Conservation (phyloP, 2,113 vertebrate species). For the Sebastes schlegelii region DNA sequence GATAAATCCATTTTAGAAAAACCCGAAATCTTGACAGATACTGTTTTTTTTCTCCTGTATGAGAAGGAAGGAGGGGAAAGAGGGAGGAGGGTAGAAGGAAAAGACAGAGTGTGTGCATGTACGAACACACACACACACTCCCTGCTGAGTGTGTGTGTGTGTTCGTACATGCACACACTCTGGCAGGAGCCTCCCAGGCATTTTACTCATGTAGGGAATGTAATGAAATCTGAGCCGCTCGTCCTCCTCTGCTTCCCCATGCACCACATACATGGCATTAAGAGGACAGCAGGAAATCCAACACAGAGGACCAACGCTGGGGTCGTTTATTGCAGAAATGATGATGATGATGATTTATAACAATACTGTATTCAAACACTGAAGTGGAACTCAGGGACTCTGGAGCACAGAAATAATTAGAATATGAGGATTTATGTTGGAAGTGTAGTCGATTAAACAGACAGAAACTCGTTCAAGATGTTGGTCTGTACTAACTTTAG, state of each 20-base stretch:
- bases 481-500: too few species aligned
- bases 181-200: slow-evolving; percentile 56
- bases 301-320: not conserved
- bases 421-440: too few species aligned
- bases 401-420: too few species aligned
- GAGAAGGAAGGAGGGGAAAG: not conserved
- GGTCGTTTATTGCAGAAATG: not conserved
- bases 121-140: not conserved
- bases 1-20: slow-evolving; percentile 63
- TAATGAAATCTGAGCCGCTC: slow-evolving; percentile 70
- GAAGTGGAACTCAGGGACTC: not conserved
- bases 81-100: not conserved
- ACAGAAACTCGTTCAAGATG: too few species aligned
- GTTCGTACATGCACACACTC: not conserved
- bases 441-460: too few species aligned
- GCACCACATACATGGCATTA: slow-evolving; percentile 8
- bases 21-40: slow-evolving; percentile 40
- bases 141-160: not conserved
- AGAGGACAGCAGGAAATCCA: not conserved
- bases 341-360: not conserved
- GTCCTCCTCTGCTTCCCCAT: slow-evolving; percentile 5
- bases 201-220: slow-evolving; percentile 66
- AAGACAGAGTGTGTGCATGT: not conserved
- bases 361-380: not conserved
- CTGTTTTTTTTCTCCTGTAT: not conserved